Percentiles rank a stretch among this genome's conserved stretches.
These are phyloP conservation scores for Toxotes jaculatrix DNA, from an alignment of 2,113 vertebrate species.

Conservation along the genomic window DNA sequence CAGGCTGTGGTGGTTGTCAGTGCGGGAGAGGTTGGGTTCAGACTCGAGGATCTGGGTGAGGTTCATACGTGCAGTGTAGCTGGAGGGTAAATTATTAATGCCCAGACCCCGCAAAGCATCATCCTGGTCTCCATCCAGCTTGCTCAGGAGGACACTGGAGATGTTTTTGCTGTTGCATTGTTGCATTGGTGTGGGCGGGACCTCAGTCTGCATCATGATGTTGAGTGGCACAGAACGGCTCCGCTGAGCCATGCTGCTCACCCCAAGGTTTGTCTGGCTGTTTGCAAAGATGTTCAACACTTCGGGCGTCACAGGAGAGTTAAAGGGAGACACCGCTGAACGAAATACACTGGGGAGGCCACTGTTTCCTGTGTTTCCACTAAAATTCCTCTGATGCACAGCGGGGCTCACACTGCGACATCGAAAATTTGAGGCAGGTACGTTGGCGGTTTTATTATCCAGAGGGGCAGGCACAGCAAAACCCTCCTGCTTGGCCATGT, in stretches of 20 bases:
- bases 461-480: conserved; percentile 97
- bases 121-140: conserved; percentile 92
- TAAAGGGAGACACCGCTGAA: conserved; percentile 90
- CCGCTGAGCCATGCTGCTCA: conserved; percentile 93
- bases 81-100: conserved; percentile 92
- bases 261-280: conserved; percentile 85
- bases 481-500: conserved; percentile 91
- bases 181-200: conserved; percentile 86
- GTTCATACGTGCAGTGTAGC: conserved; percentile 98
- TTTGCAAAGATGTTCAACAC: conserved; percentile 90
- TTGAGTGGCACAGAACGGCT: conserved; percentile 97
- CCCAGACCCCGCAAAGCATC: conserved; percentile 91
- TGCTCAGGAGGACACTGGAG: conserved; percentile 92
- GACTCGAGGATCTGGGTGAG: conserved; percentile 98
- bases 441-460: conserved; percentile 88
- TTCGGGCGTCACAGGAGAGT: conserved; percentile 90
- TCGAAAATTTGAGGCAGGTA: conserved; percentile 86
- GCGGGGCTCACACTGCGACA: conserved; percentile 98
- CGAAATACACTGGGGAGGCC: conserved; percentile 85
- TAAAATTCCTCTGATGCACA: conserved; percentile 93
- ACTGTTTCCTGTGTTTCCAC: conserved; percentile 84
- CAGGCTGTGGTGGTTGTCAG: conserved; percentile 88
- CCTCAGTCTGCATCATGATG: conserved; percentile 98
- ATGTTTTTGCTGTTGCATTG: conserved; percentile 91
- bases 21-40: conserved; percentile 85